A percentile compares a stretch with the other conserved stretches of the same genome.
These are phyloP conservation scores for Avahi laniger DNA, from an alignment of 2,797 vertebrate species.

Conservation along the genomic window DNA sequence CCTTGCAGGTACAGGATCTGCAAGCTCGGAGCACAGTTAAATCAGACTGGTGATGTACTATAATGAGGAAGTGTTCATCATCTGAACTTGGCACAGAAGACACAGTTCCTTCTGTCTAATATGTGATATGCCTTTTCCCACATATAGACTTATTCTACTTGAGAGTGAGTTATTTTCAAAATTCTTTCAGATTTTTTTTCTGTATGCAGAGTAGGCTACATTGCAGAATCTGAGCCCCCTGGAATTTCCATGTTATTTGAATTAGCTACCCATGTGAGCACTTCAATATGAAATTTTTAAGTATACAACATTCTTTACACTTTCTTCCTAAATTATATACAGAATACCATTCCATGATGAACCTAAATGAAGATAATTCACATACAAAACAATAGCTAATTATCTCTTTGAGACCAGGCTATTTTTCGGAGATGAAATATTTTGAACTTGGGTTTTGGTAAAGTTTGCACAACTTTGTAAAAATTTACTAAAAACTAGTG, in stretches of 20 bases:
- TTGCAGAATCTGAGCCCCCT: background rate
- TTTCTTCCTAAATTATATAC: background rate
- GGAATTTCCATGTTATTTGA: background rate
- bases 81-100: background rate
- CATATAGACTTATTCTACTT: background rate
- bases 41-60: background rate
- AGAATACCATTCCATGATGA: background rate
- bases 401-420: slow-evolving; percentile 19
- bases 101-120: background rate
- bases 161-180: slow-evolving; percentile 1
- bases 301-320: background rate
- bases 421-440: background rate
- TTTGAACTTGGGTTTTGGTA: background rate
- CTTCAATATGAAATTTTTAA: background rate
- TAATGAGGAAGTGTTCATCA: background rate
- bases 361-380: slow-evolving; percentile 14
- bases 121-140: background rate
- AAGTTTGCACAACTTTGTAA: background rate
- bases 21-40: background rate
- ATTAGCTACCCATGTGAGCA: background rate
- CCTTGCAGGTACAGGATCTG: background rate
- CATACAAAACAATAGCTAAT: slow-evolving; percentile 2
- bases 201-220: background rate
- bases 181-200: background rate
- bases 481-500: slow-evolving; percentile 11